Base-by-base conservation (phyloP, 2,888 invertebrate species). In the Holacanthella duospinosa region DNA sequence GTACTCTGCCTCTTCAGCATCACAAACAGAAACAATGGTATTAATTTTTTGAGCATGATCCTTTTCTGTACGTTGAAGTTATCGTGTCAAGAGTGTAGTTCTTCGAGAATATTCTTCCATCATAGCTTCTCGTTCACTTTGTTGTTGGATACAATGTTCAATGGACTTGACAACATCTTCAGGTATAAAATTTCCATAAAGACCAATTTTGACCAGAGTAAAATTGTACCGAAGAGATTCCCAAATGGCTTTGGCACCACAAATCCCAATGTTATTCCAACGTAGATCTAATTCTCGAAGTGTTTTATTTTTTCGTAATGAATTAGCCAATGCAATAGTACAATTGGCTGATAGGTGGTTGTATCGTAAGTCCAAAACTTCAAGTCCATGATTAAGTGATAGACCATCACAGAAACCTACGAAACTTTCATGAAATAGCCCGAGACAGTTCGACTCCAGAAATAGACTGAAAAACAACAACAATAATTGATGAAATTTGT, bases 371-470 rank as follows among this genome's bases (percentile, higher is more conserved):
- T 78, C 77, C 19, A 79, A 57, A 60, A 75, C 73, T 56, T 77
- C 76, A 3, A 79, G 63, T 2, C 74, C 74, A 58, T 75, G 73
- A 68, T 78, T 78, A 27, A 73, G 68, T 0, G 73, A 66, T 0
- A 79, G 63, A 19, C 75, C 76, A 2, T 76, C 75, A 66, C 78
- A 78, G 61, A 78, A 77, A 60, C 74, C 70, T 0, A 71, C 61
- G 65, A 78, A 78, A 3, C 73, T 72, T 21, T 75, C 75, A 4
- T 71, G 63, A 24, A 75, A 73, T 1, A 74, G 65, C 1, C 79
- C 79, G 19, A 78, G 63, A 63, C 75, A 75, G 67, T 78, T 79
- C 79, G 78, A 79, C 66, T 78, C 77, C 24, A 75, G 63, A n/a
- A 70, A 61, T n/a, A 75, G 60, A 19, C 71, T 72, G 59, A 43